Conservation (phyloP, 2,888 invertebrate genomes). For the Caenorhabditis uteleia region DNA sequence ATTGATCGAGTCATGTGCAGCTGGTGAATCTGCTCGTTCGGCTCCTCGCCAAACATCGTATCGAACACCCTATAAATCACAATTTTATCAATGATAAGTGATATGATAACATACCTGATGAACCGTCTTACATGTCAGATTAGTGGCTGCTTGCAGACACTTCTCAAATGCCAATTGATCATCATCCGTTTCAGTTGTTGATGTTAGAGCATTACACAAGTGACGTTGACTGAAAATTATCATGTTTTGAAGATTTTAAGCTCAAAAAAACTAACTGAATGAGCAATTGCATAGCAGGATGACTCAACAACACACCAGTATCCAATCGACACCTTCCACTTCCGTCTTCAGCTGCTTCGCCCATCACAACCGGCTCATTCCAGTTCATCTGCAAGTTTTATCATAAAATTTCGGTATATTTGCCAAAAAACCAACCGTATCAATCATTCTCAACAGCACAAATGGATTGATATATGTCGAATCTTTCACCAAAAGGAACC, state of each 20-base stretch:
- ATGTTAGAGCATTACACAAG: slow-evolving; percentile 50
- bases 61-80: too few relatives aligned
- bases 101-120: too few relatives aligned
- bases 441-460: slow-evolving; percentile 78
- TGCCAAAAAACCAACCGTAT: slow-evolving; percentile 30
- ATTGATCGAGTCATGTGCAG: slow-evolving; percentile 49
- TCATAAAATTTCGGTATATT: not conserved
- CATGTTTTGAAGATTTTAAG: not conserved
- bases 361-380: slow-evolving; percentile 54
- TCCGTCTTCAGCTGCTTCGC: slow-evolving; percentile 44
- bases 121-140: slow-evolving; percentile 53
- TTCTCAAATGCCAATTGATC: slow-evolving; percentile 64
- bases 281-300: slow-evolving; percentile 82
- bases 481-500: slow-evolving; percentile 87
- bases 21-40: slow-evolving; percentile 44
- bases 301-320: slow-evolving; percentile 86
- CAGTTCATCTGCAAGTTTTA: slow-evolving; percentile 54
- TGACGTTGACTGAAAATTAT: slow-evolving; percentile 56
- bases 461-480: slow-evolving; percentile 84
- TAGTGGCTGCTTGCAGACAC: slow-evolving; percentile 61
- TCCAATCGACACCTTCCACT: slow-evolving; percentile 75
- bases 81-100: slow-evolving; percentile 29
- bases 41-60: slow-evolving; percentile 46
- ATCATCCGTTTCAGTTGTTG: slow-evolving; percentile 24
- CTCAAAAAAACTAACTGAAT: slow-evolving; percentile 66